Conservation (phyloP, 1,140 invertebrate species). For the Drosophila sp. region DNA sequence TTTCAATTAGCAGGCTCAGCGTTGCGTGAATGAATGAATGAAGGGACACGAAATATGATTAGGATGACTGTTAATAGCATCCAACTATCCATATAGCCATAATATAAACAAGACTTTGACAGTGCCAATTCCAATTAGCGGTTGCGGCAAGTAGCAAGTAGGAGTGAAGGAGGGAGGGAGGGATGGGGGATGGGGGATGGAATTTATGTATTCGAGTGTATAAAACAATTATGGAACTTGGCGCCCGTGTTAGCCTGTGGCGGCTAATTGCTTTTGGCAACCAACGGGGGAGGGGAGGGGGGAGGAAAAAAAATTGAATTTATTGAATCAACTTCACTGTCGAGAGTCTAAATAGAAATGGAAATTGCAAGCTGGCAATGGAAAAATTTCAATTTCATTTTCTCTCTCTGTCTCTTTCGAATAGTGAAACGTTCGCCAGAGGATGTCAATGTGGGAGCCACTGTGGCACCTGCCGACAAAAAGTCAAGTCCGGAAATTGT, state of each 20-base stretch:
- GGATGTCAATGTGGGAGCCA: conserved; percentile 26
- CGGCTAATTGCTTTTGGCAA: conserved; percentile 70
- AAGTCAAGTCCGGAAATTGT: conserved; percentile 82
- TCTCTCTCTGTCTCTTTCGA: background rate
- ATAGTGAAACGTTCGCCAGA: conserved; percentile 50
- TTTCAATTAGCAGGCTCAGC: conserved; percentile 15
- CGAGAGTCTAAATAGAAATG: conserved; percentile 53
- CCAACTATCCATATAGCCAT: conserved; percentile 1
- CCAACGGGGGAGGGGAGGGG: background rate
- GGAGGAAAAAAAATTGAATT: conserved; percentile 30
- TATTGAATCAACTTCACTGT: conserved; percentile 60
- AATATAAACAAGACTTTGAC: conserved; percentile 65
- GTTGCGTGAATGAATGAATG: background rate
- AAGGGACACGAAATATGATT: conserved; percentile 3
- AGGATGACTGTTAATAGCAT: background rate
- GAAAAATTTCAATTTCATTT: conserved; percentile 52
- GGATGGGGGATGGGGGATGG: conserved; percentile 14
- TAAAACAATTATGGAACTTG: conserved; percentile 69
- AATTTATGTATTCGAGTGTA: conserved; percentile 37
- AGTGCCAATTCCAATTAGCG: conserved; percentile 73
- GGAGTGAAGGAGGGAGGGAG: no score
- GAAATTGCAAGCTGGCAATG: conserved; percentile 45
- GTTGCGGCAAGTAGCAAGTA: background rate
- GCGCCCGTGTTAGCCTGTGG: conserved; percentile 37
- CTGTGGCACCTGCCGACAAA: conserved; percentile 62